These are phyloP conservation scores for Cremastinae sp. DNA, from an alignment of 2,888 invertebrate species.

Conservation along the genomic window DNA sequence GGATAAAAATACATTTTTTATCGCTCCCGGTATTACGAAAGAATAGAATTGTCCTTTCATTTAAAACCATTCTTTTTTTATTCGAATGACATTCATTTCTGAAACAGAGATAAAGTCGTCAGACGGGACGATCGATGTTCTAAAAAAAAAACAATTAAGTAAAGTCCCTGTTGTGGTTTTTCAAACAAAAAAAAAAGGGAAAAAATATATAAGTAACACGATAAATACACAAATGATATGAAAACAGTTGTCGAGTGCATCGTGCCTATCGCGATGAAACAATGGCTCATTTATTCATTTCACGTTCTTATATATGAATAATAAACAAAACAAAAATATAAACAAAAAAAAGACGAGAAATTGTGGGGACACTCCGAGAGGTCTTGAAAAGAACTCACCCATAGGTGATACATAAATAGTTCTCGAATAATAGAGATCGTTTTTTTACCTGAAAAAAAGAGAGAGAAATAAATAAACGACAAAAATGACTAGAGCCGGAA, in stretches of 20 bases:
- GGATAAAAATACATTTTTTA: too few species aligned
- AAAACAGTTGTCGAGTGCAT: conserved; percentile 14
- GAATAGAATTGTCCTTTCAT: too few species aligned
- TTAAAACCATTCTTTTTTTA: neutral
- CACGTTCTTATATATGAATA: conserved; percentile 19
- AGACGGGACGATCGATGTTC: conserved; percentile 17
- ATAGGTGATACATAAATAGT: conserved; percentile 25
- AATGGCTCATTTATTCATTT: conserved; percentile 39
- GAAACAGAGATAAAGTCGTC: neutral
- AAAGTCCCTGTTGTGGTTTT: conserved; percentile 17
- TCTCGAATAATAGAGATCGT: conserved; percentile 36
- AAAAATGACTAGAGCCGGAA: conserved; percentile 10
- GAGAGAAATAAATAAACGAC: conserved; percentile 9
- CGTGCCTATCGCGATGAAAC: conserved; percentile 26
- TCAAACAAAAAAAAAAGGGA: neutral
- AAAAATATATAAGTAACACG: conserved; percentile 1
- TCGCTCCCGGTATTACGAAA: too few species aligned
- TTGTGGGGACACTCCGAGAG: conserved; percentile 32
- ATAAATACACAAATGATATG: conserved; percentile 1
- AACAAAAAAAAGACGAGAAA: neutral
- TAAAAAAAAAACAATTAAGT: conserved; percentile 5
- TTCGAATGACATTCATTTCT: neutral
- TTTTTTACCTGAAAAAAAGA: conserved; percentile 48
- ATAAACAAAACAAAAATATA: too few species aligned
- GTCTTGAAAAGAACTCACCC: conserved; percentile 26